Evolutionary conservation across 2,113 vertebrate species (phyloP).

Genomic region (Hypocryptadius cinnamomeus): DNA sequence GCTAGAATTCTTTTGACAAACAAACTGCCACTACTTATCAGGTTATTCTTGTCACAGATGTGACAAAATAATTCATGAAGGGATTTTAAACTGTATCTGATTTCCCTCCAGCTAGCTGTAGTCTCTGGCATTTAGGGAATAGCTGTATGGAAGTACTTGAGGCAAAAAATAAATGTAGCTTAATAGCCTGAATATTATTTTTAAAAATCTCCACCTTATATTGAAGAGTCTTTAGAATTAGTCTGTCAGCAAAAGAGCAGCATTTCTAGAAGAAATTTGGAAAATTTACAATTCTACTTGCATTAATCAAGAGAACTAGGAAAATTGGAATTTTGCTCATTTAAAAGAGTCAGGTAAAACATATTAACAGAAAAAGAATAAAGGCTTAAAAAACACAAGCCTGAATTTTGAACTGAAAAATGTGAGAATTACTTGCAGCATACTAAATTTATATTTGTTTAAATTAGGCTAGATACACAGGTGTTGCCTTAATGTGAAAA

Average conservation of each 20-base stretch:
- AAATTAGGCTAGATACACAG: not conserved
- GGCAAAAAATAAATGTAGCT: not conserved
- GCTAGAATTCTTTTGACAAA: not conserved
- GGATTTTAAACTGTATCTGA: not conserved
- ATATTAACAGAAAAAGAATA: not conserved
- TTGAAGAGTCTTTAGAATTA: not conserved
- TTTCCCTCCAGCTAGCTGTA: not conserved
- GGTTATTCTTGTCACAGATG: not conserved
- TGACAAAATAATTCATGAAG: slow-evolving; percentile 7
- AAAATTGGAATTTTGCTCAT: not conserved
- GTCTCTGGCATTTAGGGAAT: not conserved
- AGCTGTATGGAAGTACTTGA: not conserved
- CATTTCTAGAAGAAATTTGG: not conserved
- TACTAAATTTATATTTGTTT: not conserved
- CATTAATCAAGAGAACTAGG: not conserved
- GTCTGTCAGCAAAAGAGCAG: not conserved
- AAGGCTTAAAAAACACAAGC: not conserved
- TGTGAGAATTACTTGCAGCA: not conserved
- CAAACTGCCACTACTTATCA: not conserved
- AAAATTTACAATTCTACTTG: not conserved
- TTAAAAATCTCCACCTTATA: not conserved
- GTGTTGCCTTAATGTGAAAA: not conserved
- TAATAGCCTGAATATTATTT: not conserved
- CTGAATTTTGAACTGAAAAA: not conserved
- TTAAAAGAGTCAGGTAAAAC: not conserved